Conservation (phyloP, 2,888 invertebrate species). For the Dynastes maya region DNA sequence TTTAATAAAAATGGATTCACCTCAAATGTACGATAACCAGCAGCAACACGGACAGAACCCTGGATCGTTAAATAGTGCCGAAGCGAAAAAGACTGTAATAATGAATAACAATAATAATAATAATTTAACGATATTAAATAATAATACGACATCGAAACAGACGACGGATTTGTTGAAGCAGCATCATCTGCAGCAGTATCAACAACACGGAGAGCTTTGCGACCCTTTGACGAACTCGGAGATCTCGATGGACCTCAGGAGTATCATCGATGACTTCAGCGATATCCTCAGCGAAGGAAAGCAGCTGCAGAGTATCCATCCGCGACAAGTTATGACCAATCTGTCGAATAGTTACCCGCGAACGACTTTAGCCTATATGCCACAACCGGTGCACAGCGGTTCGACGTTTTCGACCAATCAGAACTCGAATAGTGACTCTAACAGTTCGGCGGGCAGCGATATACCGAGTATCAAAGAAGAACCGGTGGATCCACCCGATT, state of each 20-base stretch:
- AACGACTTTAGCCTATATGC: conserved; percentile 90
- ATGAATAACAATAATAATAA: conserved; percentile 70
- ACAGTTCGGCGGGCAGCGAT: conserved; percentile 73
- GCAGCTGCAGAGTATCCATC: conserved; percentile 68
- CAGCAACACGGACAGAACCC: conserved; percentile 70
- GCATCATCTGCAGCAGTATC: conserved; percentile 81
- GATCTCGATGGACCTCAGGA: conserved; percentile 92
- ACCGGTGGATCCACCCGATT: conserved; percentile 86
- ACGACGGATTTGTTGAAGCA: conserved; percentile 77
- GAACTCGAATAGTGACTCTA: conserved; percentile 68
- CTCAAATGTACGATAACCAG: conserved; percentile 89
- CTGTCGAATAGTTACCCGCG: conserved; percentile 73
- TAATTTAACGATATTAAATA: conserved; percentile 70
- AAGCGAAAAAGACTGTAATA: conserved; percentile 70
- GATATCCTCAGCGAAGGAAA: conserved; percentile 79
- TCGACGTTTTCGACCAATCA: conserved; percentile 72
- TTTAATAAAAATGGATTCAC: conserved; percentile 79
- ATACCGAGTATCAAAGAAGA: conserved; percentile 90
- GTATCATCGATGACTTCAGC: conserved; percentile 93
- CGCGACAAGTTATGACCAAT: conserved; percentile 69
- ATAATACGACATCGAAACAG: conserved; percentile 71
- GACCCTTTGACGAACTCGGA: conserved; percentile 91
- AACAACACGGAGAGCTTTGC: conserved; percentile 84
- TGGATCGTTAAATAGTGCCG: conserved; percentile 77
- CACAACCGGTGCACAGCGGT: conserved; percentile 91